Evolutionary conservation across 1,140 invertebrate species (phyloP), one percentile per base, ranked within the genome.

Genomic region (Hypsibius dujardini): DNA sequence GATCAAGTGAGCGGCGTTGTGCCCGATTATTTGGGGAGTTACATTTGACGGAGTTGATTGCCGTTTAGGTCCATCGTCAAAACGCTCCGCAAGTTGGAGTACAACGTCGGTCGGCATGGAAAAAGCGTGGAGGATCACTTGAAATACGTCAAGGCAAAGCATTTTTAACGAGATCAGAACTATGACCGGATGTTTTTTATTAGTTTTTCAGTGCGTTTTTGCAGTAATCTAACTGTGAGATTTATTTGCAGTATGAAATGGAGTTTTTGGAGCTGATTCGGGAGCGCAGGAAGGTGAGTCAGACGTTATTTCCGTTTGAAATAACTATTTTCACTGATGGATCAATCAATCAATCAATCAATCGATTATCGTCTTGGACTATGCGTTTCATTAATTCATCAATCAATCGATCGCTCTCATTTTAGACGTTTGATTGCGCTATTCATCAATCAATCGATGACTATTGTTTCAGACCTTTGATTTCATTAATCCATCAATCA

Each of bases 81-180:
- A 74, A 87, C 85, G 76, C 79, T 86, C 15, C 85, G 85, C 75
- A 82, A 84, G 71, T 85, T 84, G 78, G 87, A 89, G 77, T 87
- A 88, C 74, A 86, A 84, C 79, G 81, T 89, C 72, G 84, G 87
- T 74, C 80, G 85, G 71, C 80, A 80, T 75, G 81, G 82, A 1
- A 88, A 87, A 78, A 78, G 78, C 45, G 87, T 88, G 78, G 84
- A 87, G 75, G 87, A 88, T 77, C 87, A 82, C 78, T 78, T 87
- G 3, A 80, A 83, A 71, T 89, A 89, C 74, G 87, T 89, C 74
- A 82, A 86, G 69, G 75, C 74, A 70, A 71, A 42, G 45, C 7
- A 3, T 67, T 12, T 14, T 3, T 67, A n/a, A 3, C 42, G 62
- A 7, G 3, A 3, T 42, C 62, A 67, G 62, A 72, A 46, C 1